Evolutionary conservation across 2,797 vertebrate genomes (phyloP).

Genomic region (Melanogrammus aeglefinus): DNA sequence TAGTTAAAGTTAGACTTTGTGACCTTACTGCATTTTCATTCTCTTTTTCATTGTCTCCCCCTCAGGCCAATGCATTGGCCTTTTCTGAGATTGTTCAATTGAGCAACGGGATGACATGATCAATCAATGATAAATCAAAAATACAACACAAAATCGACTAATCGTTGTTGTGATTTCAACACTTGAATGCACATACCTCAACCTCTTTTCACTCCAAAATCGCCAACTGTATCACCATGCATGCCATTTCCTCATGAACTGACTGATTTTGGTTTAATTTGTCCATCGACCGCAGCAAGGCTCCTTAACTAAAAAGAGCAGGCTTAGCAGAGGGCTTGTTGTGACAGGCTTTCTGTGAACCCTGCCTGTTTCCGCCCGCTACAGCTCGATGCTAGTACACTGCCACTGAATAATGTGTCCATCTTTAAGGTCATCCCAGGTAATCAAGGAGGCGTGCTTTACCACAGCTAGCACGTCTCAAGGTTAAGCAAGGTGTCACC

Average conservation of each 20-base stretch:
- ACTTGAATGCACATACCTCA: background rate
- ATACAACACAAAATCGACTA: background rate
- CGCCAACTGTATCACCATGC: background rate
- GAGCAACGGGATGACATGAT: background rate
- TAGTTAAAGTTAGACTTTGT: background rate
- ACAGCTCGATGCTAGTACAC: background rate
- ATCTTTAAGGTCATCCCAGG: slow-evolving; percentile 29
- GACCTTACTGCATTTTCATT: background rate
- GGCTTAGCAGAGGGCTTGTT: background rate
- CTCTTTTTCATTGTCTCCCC: background rate
- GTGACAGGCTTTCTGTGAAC: background rate
- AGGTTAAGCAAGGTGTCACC: background rate
- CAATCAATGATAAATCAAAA: background rate
- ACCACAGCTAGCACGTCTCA: background rate
- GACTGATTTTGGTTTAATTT: background rate
- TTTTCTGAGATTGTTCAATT: background rate
- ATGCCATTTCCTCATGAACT: no score
- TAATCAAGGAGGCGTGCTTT: slow-evolving; percentile 15
- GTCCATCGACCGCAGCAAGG: background rate
- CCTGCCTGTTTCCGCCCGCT: background rate
- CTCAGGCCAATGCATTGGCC: background rate
- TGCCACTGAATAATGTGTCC: slow-evolving; percentile 6
- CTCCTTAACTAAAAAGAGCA: background rate
- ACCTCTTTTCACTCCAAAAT: background rate
- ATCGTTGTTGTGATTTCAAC: background rate